Base-by-base conservation (phyloP, 64 coral and sea anemone genomes). In the Porites lutea region DNA sequence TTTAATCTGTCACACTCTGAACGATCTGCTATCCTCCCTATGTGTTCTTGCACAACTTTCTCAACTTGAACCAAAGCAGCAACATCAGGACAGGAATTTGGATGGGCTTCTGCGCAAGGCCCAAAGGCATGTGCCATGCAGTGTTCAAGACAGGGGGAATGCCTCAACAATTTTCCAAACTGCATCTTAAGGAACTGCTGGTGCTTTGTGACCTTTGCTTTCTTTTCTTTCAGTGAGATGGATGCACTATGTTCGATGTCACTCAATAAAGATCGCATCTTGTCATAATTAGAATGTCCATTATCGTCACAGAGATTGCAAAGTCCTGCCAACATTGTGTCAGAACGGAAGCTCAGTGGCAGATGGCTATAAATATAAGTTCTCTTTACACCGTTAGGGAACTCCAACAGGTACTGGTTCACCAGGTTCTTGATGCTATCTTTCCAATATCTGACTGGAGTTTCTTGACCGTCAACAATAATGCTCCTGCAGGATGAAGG, bases 311-410 rank as follows among this genome's bases (percentile, higher is more conserved):
- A 88, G 13, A 88, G 48, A 37, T 88, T 88, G 21, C 70, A 88
- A 15, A 74, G 86, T 4, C 86, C 86, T 43, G 86, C 86, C 7
- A 88, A 54, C 86, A 88, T 88, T 44, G 65, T 88, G 52, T 88
- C 51, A 47, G 48, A 52, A n/a, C 86, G 14, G n/a, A 88, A 88
- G 53, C 59, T 75, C 14, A 68, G 65, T 53, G 85, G 85, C 48
- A 72, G 5, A 53, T 88, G 85, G 47, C 65, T 88, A 15, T 74
- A 88, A 3, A 88, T 74, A 16, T 88, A 88, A 43, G 85, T 59
- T 48, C 83, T 71, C 15, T 86, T 86, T 15, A 86, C 83, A 51
- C 83, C 83, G 52, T 48, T 4, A 48, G 85, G 85, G 13, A 53
- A 21, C 15, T 88, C 70, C 52, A 88, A 13, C 1, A 88, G 20